Conservation (phyloP, 2,113 vertebrate genomes). For the Corythornis vintsioides region DNA sequence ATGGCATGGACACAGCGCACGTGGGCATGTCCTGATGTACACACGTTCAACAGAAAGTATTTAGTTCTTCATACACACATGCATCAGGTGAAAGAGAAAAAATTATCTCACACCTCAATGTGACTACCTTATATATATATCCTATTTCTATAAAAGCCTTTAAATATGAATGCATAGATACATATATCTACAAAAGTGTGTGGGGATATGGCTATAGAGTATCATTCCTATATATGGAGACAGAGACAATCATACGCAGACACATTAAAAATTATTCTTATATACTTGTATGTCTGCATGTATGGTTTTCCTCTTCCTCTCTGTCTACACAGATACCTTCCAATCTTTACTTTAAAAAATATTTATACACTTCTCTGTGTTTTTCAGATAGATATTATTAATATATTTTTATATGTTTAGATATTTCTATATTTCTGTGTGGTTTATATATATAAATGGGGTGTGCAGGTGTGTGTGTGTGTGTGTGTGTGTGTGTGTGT, state of each 20-base stretch:
- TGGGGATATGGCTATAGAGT: not conserved
- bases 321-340: not conserved
- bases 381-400: not conserved
- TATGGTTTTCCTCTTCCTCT: not conserved
- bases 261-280: not conserved
- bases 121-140: not conserved
- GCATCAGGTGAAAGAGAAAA: not conserved
- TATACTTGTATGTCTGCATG: not conserved
- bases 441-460: not conserved
- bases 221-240: not conserved
- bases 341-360: not conserved
- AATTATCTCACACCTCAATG: not conserved
- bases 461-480: not conserved
- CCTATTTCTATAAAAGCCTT: not conserved
- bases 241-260: not conserved
- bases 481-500: not conserved
- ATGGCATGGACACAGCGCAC: fast-evolving
- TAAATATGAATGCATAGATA: not conserved
- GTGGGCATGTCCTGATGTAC: too few relatives aligned
- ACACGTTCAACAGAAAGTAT: fast-evolving
- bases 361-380: not conserved
- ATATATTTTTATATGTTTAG: not conserved
- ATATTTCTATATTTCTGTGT: not conserved
- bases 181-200: not conserved
- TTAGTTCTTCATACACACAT: not conserved